Evolutionary conservation across 1,140 invertebrate species (phyloP), one percentile per base, ranked within the genome.

Genomic region (Tetramorium alpestre): DNA sequence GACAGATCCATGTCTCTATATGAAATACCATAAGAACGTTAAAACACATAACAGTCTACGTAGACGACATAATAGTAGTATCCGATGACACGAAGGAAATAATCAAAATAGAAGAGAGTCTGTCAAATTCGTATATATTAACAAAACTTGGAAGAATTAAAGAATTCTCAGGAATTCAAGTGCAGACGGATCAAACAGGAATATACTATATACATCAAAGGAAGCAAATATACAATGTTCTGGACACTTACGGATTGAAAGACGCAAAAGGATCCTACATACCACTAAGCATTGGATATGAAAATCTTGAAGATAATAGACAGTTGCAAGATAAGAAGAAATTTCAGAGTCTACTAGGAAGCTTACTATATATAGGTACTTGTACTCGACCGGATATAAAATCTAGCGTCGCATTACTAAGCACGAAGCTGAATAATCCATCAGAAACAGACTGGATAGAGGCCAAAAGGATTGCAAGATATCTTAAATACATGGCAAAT

Each of bases 261-360:
- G 60, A 78, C 10, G 76, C 76, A 25, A 78, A 78, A 78, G 25
- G 4, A 22, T 78, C 60, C 11, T 65, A 28, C 2, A 78, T 54
- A 65, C 22, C 76, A 22, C 44, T 78, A 65, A 41, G 25, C 41
- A 44, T 65, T 2, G 60, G 76, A 51, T 78, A 78, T 65, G 25
- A 33, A 10, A 11, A 44, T 1, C 10, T 33, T 13, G 7, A 49
- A 49, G 28, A 78, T 18, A 60, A 64, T 3, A 64, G 47, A 54
- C 13, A 7, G 10, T 33, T 65, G 13, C 41, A 3, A 25, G 62
- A 41, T 28, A 65, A 65, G 1, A 60, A 60, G 25, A 22, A 13
- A 7, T 65, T 47, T 80, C 60, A 18, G 11, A 80, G 62, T 7
- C 16, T 80, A 22, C 54, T 80, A 16, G 60, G 60, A 38, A 54